Conservation (phyloP, 2,113 vertebrate genomes). For the Caranx melampygus region DNA sequence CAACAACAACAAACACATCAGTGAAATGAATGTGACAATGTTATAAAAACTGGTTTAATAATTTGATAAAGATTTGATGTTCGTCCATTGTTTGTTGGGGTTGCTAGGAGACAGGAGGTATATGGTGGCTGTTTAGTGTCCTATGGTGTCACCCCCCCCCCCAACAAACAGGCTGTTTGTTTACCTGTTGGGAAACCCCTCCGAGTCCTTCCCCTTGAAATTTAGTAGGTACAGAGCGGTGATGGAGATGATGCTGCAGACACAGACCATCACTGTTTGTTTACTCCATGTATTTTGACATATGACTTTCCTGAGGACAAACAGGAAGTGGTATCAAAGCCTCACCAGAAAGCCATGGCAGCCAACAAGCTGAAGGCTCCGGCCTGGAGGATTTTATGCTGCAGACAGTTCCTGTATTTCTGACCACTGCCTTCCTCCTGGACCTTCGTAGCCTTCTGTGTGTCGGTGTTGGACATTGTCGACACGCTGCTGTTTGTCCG, state of each 20-base stretch:
- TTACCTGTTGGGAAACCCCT: slow-evolving; percentile 64
- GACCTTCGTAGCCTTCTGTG: slow-evolving; percentile 73
- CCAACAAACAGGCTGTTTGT: background rate
- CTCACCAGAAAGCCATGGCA: slow-evolving; percentile 92
- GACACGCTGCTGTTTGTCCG: slow-evolving; percentile 77
- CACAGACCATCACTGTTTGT: background rate
- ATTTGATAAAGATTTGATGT: no score
- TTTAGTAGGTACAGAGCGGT: slow-evolving; percentile 88
- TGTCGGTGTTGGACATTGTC: slow-evolving; percentile 66
- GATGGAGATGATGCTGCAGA: slow-evolving; percentile 87
- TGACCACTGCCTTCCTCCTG: slow-evolving; percentile 51
- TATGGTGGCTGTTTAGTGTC: background rate
- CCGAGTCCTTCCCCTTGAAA: slow-evolving; percentile 71
- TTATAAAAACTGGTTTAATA: no score
- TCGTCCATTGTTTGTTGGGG: no score
- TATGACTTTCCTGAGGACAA: background rate
- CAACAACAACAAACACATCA: background rate
- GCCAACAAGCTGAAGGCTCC: slow-evolving; percentile 85
- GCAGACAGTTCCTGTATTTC: slow-evolving; percentile 76
- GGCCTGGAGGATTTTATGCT: slow-evolving; percentile 84
- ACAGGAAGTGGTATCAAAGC: slow-evolving; percentile 5
- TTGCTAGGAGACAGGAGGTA: no score
- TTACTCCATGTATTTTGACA: background rate
- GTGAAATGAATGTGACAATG: no score
- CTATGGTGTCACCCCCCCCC: no score